A percentile compares a stretch with the other conserved stretches of the same genome.
These are phyloP conservation scores for Anoura caudifer DNA, from an alignment of 2,113 vertebrate genomes.

Conservation along the genomic window DNA sequence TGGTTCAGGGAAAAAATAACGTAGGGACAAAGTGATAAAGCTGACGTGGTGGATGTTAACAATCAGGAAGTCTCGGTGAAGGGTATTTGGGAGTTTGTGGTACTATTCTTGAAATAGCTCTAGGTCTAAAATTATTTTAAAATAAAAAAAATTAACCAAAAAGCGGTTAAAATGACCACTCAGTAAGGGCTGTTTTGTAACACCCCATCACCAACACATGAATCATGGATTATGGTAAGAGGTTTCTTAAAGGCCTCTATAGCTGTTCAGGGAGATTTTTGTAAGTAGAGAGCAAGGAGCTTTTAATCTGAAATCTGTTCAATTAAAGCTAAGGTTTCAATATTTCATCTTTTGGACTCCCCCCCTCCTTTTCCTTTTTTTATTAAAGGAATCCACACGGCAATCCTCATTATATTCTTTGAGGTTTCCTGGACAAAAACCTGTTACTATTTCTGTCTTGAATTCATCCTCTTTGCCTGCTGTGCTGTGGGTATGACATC, in stretches of 20 bases:
- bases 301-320: conserved; percentile 69
- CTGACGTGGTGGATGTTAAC: neutral
- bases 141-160: neutral
- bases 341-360: conserved; percentile 70
- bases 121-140: neutral
- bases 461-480: conserved; percentile 78
- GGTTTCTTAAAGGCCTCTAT: conserved; percentile 52
- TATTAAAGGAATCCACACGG: conserved; percentile 69
- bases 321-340: conserved; percentile 66
- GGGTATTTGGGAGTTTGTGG: neutral
- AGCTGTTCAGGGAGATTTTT: conserved; percentile 50
- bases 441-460: conserved; percentile 80
- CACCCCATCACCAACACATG: conserved; percentile 66
- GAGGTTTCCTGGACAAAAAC: conserved; percentile 78
- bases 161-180: conserved; percentile 26
- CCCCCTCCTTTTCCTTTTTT: neutral
- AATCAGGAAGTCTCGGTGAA: neutral
- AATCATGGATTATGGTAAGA: neutral
- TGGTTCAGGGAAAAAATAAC: neutral
- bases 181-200: conserved; percentile 31
- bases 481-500: conserved; percentile 76
- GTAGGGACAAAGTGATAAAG: neutral
- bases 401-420: conserved; percentile 77
- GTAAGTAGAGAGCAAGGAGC: conserved; percentile 19
- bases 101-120: neutral